phyloP scores from a whole-genome alignment of 2,113 vertebrate species.

The Phalacrocorax aristotelis region DNA sequence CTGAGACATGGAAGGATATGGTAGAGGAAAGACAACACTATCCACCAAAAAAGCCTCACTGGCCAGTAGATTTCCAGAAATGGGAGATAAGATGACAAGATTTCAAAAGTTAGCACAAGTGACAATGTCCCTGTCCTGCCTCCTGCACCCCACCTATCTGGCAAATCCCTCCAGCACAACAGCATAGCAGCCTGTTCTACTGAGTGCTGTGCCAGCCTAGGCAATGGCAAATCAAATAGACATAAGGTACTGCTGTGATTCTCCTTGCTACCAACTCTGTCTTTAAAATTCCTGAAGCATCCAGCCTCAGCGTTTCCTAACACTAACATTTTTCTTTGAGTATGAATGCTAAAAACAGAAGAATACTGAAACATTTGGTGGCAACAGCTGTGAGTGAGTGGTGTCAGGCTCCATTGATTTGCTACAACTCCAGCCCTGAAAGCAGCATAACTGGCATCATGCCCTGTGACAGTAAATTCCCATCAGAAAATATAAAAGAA shows the following conservation, averaged over 20 bases:
- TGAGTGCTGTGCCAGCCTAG: not conserved
- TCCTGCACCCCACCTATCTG: not conserved
- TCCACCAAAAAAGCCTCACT: not conserved
- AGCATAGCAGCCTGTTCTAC: not conserved
- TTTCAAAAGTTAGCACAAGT: not conserved
- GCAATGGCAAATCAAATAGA: not conserved
- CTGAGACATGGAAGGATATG: not conserved
- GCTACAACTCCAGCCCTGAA: not conserved
- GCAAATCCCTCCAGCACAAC: not conserved
- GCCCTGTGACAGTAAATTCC: not conserved
- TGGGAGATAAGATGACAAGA: not conserved
- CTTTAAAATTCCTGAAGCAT: not conserved
- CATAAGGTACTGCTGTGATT: not conserved
- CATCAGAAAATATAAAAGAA: not conserved
- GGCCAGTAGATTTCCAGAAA: not conserved
- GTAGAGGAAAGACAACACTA: not conserved
- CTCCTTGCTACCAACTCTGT: not conserved
- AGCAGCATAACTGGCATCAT: not conserved
- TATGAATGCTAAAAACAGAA: not conserved
- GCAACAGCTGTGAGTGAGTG: not conserved
- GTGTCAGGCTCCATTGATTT: not conserved
- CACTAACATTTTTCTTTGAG: not conserved
- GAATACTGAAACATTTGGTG: not conserved
- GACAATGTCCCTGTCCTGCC: not conserved
- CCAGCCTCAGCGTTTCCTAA: not conserved